Evolutionary conservation across 30 jellyfish, hydroid and myxozoan species (phyloP).

Genomic region (Nemopilema nomurai): DNA sequence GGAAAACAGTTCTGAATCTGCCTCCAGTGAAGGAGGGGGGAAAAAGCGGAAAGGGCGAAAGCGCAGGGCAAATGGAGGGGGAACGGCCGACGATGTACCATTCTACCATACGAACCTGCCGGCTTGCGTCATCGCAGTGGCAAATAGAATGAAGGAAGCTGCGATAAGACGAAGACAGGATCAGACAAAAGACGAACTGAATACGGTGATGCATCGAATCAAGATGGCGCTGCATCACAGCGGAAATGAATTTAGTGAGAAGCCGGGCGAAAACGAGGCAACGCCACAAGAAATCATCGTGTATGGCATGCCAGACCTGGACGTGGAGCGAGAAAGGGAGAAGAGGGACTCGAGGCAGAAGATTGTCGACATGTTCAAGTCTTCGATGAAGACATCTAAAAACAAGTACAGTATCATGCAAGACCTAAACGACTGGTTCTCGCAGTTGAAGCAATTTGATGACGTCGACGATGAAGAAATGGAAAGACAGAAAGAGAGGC

Average conservation of each 20-base stretch:
- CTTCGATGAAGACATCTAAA: slow-evolving; percentile 39
- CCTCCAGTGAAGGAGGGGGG: slow-evolving; percentile 1
- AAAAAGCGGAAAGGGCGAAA: neutral
- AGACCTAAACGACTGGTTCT: slow-evolving; percentile 64
- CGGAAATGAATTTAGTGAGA: slow-evolving; percentile 35
- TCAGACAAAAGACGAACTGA: slow-evolving; percentile 58
- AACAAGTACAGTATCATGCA: slow-evolving; percentile 35
- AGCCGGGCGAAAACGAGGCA: neutral
- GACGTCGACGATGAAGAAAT: slow-evolving; percentile 13
- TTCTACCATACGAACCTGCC: slow-evolving; percentile 8
- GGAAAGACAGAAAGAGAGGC: slow-evolving; percentile 12
- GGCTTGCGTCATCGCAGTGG: slow-evolving; percentile 64
- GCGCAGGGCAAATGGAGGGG: neutral
- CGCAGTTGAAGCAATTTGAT: neutral
- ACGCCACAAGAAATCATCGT: slow-evolving; percentile 33
- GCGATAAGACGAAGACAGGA: slow-evolving; percentile 31
- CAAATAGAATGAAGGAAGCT: slow-evolving; percentile 66
- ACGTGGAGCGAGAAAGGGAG: slow-evolving; percentile 63
- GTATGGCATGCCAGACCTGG: slow-evolving; percentile 44
- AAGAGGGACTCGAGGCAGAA: slow-evolving; percentile 61
- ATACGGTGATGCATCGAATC: slow-evolving; percentile 50
- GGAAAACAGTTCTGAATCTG: neutral
- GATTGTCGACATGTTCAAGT: slow-evolving; percentile 7
- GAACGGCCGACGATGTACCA: neutral
- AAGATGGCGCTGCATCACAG: slow-evolving; percentile 56